Evolutionary conservation across 1,140 invertebrate species (phyloP).

Genomic region (Ips nitidus): DNA sequence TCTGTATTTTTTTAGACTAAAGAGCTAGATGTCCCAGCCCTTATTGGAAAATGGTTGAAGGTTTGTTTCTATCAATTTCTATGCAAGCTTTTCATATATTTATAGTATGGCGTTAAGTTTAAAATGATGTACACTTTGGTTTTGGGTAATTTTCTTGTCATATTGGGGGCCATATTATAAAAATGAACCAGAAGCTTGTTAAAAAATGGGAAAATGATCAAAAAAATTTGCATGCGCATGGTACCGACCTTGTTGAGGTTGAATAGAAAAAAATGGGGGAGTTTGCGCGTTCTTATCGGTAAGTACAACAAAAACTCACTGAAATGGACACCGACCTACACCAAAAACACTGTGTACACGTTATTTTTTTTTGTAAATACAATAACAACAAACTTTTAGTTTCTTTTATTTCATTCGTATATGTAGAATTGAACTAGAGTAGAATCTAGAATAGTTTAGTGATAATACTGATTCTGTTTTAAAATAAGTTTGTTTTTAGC

Average conservation of each 20-base stretch:
- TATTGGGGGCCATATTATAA: slow-evolving; percentile 2
- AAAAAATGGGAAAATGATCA: neutral
- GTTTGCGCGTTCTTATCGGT: slow-evolving; percentile 24
- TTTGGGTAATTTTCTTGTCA: no score
- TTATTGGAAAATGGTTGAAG: slow-evolving; percentile 45
- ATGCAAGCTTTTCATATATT: slow-evolving; percentile 19
- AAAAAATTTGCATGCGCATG: slow-evolving; percentile 25
- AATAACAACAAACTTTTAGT: slow-evolving; percentile 21
- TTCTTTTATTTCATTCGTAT: slow-evolving; percentile 19
- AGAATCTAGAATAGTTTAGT: slow-evolving; percentile 6
- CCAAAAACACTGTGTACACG: slow-evolving; percentile 34
- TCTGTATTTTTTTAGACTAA: slow-evolving; percentile 36
- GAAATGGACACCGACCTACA: slow-evolving; percentile 31
- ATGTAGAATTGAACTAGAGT: slow-evolving; percentile 15
- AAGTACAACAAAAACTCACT: slow-evolving; percentile 25
- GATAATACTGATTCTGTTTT: neutral
- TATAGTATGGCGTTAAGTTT: slow-evolving; percentile 14
- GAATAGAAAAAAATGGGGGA: neutral
- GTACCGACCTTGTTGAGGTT: neutral
- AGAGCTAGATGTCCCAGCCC: slow-evolving; percentile 39
- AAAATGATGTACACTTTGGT: neutral
- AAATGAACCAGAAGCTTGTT: neutral
- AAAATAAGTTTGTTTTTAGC: no score
- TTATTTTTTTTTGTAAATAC: slow-evolving; percentile 32
- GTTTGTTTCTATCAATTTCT: slow-evolving; percentile 44